phyloP scores from a whole-genome alignment of 2,888 invertebrate species.

The Lasioglossum lativentre region DNA sequence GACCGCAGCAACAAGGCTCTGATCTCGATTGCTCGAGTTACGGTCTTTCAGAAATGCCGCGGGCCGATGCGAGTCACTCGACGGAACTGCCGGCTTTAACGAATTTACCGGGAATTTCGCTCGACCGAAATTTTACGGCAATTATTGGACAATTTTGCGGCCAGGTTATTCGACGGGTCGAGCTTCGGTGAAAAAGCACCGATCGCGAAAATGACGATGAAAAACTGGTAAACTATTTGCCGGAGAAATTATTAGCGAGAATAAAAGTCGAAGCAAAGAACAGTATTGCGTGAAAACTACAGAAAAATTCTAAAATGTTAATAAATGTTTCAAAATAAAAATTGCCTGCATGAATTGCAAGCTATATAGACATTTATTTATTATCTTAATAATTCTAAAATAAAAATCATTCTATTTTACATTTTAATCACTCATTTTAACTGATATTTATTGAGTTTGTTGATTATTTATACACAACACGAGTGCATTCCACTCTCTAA shows the following conservation, averaged over 20 bases:
- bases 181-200: not conserved
- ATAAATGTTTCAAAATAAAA: no score
- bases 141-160: not conserved
- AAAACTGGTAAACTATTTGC: not conserved
- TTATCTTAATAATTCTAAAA: no score
- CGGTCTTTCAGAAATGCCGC: constrained; percentile 9
- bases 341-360: no score
- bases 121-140: not conserved
- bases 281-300: not conserved
- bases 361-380: no score
- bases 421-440: no score
- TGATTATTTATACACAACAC: no score
- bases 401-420: no score
- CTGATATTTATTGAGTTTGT: no score
- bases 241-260: not conserved
- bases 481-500: no score
- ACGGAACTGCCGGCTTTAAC: constrained; percentile 8
- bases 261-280: not conserved
- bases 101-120: not conserved
- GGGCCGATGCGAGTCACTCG: constrained; percentile 4
- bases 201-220: not conserved
- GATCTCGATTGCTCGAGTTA: constrained; percentile 39
- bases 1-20: constrained; percentile 7
- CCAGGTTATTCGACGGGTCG: not conserved
- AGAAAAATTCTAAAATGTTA: not conserved